Base-by-base conservation (phyloP, 2,113 vertebrate species). In the Grallaria varia region DNA sequence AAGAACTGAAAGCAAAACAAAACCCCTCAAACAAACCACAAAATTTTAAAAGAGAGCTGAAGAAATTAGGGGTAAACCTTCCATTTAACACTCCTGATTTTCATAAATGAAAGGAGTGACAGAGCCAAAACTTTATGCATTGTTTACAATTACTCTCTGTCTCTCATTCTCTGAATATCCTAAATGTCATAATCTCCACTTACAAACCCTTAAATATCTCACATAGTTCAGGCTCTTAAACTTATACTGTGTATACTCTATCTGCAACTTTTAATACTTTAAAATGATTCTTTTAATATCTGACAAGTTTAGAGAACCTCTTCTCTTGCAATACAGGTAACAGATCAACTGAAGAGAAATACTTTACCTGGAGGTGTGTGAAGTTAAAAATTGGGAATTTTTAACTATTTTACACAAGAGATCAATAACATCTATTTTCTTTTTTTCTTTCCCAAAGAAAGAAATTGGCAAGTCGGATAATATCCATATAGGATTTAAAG, bases 401-500 rank as follows among this genome's bases (percentile, higher is more conserved):
- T 31, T 5, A 90, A 60, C 35, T 55, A n/a, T 35, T 69, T 85
- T 22, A 73, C 5, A 31, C 13, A 83, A 20, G 6, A 66, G 47
- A 84, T 71, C 14, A 68, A 37, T 83, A 85, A 94, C 8, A 14
- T 40, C 35, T 37, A 20, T 42, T 60, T 44, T 18, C 6, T 37
- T 15, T 83, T 78, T 59, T 88, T 28, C 39, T 47, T 47, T 47
- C 47, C 23, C 45, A 47, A 80, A 97, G 96, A 94, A 85, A 74
- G 95, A 96, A 84, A 50, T 12, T 50, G 96, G 93, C 27, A 87
- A 78, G 69, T 39, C 20, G 1, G 91, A 86, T 78, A 91, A 96
- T 58, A 84, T 98, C 42, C 68, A 94, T 6, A 39, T 17, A 17
- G 74, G 83, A 35, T 98, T 98, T 92, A 97, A 97, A 81, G 80